phyloP scores from a whole-genome alignment of 2,888 invertebrate genomes.

The Microdon myrmicae region DNA sequence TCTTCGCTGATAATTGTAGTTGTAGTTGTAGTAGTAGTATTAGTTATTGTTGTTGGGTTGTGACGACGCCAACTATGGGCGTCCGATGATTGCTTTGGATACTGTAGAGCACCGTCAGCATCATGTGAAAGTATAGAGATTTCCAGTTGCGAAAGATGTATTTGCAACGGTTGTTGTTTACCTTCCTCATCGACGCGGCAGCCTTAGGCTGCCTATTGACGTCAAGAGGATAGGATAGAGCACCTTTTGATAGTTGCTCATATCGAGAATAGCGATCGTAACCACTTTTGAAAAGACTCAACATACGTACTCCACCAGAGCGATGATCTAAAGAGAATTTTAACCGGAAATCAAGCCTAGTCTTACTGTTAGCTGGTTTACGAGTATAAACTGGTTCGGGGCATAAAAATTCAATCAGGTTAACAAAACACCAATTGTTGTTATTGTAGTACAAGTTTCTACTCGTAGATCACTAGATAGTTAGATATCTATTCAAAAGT shows the following conservation, averaged over 20 bases:
- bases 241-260: constrained; percentile 17
- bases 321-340: constrained; percentile 31
- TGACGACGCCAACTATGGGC: background rate
- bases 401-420: too few species aligned
- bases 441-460: too few species aligned
- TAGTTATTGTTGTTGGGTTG: too few species aligned
- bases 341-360: constrained; percentile 28
- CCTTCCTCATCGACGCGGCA: constrained; percentile 11
- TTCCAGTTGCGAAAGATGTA: background rate
- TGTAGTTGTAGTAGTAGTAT: too few species aligned
- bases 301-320: constrained; percentile 11
- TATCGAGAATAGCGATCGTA: constrained; percentile 33
- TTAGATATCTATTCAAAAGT: too few species aligned
- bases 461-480: too few species aligned
- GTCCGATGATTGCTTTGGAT: background rate
- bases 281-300: constrained; percentile 23
- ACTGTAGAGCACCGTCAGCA: too few species aligned
- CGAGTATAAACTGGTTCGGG: too few species aligned
- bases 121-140: constrained; percentile 8
- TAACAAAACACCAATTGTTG: too few species aligned
- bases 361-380: background rate
- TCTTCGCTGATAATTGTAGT: too few species aligned
- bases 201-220: too few species aligned
- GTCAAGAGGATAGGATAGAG: constrained; percentile 22
- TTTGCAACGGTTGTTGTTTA: background rate